Conservation (phyloP, 64 coral and sea anemone species). For the Hydrozoanthus tunicans region DNA sequence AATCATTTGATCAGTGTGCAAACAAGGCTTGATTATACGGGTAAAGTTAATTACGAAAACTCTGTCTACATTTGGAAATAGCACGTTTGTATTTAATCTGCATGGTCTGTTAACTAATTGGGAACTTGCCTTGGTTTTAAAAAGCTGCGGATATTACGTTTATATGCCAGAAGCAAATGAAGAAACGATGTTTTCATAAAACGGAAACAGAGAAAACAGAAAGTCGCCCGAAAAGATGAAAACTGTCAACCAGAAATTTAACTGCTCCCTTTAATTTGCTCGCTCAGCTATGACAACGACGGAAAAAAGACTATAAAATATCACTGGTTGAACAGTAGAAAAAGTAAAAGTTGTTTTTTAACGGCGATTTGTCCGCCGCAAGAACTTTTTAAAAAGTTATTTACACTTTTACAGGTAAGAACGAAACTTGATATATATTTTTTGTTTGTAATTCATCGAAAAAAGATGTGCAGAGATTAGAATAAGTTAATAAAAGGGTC, state of each 20-base stretch:
- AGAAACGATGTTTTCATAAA: conserved; percentile 12
- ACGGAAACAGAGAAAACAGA: conserved; percentile 13
- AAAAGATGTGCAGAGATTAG: not conserved
- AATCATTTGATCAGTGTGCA: conserved; percentile 37
- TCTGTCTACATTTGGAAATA: conserved; percentile 48
- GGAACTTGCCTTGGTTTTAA: not conserved
- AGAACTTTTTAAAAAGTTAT: no score
- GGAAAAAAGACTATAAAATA: not conserved
- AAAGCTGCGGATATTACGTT: conserved; percentile 5
- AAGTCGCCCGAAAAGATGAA: conserved; percentile 3
- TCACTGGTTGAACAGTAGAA: no score
- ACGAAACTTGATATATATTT: no score
- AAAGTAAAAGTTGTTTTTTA: no score
- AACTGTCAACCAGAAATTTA: not conserved
- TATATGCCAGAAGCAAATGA: not conserved
- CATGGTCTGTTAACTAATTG: not conserved
- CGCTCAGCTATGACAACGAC: not conserved
- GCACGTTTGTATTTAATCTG: conserved; percentile 19
- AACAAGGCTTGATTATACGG: not conserved
- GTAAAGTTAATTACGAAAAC: conserved; percentile 33
- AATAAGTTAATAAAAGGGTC: not conserved
- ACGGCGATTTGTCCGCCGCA: no score
- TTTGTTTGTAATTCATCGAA: no score
- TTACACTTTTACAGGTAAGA: no score
- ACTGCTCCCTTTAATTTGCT: not conserved